These are phyloP conservation scores for Procavia capensis DNA, from an alignment of 2,113 vertebrate species.

Conservation along the genomic window DNA sequence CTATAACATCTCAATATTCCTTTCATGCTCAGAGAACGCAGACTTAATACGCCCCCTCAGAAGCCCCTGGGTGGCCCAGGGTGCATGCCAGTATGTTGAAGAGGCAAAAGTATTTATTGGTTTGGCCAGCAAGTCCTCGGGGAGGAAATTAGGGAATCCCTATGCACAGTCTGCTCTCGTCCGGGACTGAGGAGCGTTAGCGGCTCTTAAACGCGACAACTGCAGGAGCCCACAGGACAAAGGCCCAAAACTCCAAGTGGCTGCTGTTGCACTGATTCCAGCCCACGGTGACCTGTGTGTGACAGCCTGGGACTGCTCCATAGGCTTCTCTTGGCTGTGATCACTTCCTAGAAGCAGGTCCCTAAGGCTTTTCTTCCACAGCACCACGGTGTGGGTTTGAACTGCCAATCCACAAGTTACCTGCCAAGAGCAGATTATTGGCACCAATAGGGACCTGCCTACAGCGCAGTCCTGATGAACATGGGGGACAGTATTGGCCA, in stretches of 20 bases:
- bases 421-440: no score
- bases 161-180: fast-evolving
- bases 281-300: background rate
- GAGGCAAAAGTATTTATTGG: background rate
- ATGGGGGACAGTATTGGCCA: fast-evolving
- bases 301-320: background rate
- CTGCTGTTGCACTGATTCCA: background rate
- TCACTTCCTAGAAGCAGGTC: background rate
- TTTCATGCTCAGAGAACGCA: slow-evolving; percentile 79
- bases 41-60: slow-evolving; percentile 77
- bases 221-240: background rate
- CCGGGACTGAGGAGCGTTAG: fast-evolving
- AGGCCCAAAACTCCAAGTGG: fast-evolving
- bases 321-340: background rate
- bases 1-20: slow-evolving; percentile 85
- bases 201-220: fast-evolving
- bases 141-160: background rate
- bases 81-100: fast-evolving
- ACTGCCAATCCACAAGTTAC: no score
- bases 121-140: background rate
- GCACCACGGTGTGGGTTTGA: no score
- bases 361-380: background rate
- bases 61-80: background rate
- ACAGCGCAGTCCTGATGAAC: no score
- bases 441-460: background rate